phyloP scores from a whole-genome alignment of 2,113 vertebrate genomes.

The Charina bottae region DNA sequence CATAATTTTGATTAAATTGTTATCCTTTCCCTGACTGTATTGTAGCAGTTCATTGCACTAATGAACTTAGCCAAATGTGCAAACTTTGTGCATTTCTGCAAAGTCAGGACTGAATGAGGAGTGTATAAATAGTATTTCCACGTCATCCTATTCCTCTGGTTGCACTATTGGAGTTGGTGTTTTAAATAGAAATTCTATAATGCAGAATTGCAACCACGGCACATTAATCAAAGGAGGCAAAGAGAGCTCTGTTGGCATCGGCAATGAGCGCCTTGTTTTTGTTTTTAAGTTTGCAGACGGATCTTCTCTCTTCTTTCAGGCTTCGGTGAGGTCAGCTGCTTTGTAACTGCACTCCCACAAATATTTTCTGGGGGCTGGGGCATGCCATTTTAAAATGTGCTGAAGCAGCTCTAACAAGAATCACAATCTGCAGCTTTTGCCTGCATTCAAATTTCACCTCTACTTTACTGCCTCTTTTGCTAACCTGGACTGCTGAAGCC shows the following conservation, averaged over 20 bases:
- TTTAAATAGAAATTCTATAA: conserved; percentile 2
- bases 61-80: conserved; percentile 32
- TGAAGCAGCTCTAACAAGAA: conserved; percentile 21
- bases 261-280: neutral
- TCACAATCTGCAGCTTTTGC: conserved; percentile 23
- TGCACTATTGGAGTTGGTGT: conserved; percentile 9
- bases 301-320: conserved; percentile 37
- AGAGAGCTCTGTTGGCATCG: no score
- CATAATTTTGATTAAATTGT: neutral
- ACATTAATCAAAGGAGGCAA: conserved; percentile 29
- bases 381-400: neutral
- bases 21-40: conserved; percentile 22
- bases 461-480: conserved; percentile 3
- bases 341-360: conserved; percentile 38
- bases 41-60: conserved; percentile 25
- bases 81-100: conserved; percentile 34
- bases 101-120: conserved; percentile 48
- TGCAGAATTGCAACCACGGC: conserved; percentile 40
- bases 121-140: conserved; percentile 36
- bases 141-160: conserved; percentile 43
- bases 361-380: conserved; percentile 20
- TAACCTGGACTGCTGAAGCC: neutral
- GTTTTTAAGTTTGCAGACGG: neutral
- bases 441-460: neutral
- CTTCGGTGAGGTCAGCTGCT: conserved; percentile 26